Percentiles rank a stretch among this genome's conserved stretches.
These are phyloP conservation scores for Propsilocerus akamusi DNA, from an alignment of 1,140 invertebrate species.

Conservation along the genomic window DNA sequence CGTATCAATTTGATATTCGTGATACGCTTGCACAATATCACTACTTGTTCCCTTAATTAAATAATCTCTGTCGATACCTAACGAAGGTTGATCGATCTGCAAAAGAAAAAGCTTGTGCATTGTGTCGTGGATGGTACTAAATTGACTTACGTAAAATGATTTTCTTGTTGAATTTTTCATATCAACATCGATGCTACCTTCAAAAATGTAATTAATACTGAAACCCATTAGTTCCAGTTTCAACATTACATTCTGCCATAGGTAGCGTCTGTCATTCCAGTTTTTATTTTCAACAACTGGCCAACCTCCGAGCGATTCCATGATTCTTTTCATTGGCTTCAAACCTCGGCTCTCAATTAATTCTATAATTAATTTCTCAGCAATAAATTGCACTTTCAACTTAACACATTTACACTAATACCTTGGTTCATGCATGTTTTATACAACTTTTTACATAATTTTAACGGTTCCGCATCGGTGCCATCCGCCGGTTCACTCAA, in stretches of 20 bases:
- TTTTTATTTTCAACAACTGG: neutral
- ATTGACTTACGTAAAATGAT: neutral
- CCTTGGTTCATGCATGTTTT: neutral
- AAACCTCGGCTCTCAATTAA: neutral
- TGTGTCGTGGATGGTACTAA: neutral
- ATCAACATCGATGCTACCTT: neutral
- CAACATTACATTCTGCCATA: neutral
- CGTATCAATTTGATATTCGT: conserved; percentile 24
- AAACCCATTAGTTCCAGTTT: neutral
- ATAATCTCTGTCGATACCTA: conserved; percentile 35
- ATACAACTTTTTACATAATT: neutral
- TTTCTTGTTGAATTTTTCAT: neutral
- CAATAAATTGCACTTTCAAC: neutral
- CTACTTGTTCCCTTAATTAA: conserved; percentile 26
- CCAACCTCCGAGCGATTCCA: neutral
- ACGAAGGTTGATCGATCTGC: conserved; percentile 38
- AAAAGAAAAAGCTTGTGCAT: conserved; percentile 7
- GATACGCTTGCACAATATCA: conserved; percentile 18
- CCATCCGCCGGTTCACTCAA: neutral
- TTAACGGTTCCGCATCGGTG: neutral
- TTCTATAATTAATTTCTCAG: neutral
- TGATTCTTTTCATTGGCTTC: neutral
- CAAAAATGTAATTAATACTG: neutral
- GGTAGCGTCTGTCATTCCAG: neutral
- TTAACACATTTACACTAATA: neutral